Evolutionary conservation across 2,797 vertebrate species (phyloP).

Genomic region (Holocentrus rufus): DNA sequence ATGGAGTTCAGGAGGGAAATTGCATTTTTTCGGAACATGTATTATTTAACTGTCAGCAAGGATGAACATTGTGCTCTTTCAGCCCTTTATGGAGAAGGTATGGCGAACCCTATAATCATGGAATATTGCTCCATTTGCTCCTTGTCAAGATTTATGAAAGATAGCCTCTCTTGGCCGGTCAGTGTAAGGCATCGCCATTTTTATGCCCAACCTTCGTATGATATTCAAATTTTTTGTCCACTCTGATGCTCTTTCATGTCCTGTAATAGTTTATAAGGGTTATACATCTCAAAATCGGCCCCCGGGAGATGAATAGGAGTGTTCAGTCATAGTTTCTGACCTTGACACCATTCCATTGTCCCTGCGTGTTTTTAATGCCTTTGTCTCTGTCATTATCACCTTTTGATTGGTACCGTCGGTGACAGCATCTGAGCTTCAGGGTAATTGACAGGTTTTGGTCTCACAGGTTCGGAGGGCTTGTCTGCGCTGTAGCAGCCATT

Average conservation of each 20-base stretch:
- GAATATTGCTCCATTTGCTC: constrained; percentile 71
- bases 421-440: constrained; percentile 55
- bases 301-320: constrained; percentile 31
- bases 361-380: constrained; percentile 52
- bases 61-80: constrained; percentile 76
- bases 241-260: constrained; percentile 52
- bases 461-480: constrained; percentile 62
- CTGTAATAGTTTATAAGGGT: constrained; percentile 14
- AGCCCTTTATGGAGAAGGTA: constrained; percentile 64
- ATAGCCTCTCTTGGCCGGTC: constrained; percentile 55
- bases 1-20: constrained; percentile 76
- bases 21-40: constrained; percentile 74
- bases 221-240: constrained; percentile 60
- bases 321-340: constrained; percentile 44
- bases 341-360: constrained; percentile 50
- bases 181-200: constrained; percentile 56
- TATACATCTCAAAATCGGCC: constrained; percentile 43
- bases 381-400: constrained; percentile 49
- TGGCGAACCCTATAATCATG: constrained; percentile 55
- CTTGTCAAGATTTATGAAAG: constrained; percentile 68
- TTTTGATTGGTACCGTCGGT: constrained; percentile 63
- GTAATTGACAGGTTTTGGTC: constrained; percentile 70
- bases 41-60: constrained; percentile 81
- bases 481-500: constrained; percentile 54
- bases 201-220: constrained; percentile 51